These are phyloP conservation scores for Ceratothoa steindachneri DNA, from an alignment of 2,888 invertebrate genomes.

Conservation along the genomic window DNA sequence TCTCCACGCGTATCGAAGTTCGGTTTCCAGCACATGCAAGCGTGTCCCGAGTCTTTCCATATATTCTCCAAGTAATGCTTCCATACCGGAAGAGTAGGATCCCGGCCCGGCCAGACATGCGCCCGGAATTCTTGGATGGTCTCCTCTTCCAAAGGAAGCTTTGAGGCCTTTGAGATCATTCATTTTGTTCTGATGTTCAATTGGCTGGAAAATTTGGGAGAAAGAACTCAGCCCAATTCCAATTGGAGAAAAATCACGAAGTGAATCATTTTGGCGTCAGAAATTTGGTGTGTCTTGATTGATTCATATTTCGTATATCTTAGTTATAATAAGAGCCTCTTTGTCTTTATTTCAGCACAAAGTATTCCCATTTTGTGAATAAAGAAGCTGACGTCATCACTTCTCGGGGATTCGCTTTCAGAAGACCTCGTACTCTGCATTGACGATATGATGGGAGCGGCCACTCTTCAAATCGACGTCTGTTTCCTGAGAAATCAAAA, in stretches of 20 bases:
- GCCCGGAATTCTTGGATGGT: constrained; percentile 18
- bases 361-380: too few species aligned
- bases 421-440: too few species aligned
- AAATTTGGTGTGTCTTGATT: too few species aligned
- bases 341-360: too few species aligned
- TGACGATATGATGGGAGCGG: not conserved
- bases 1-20: constrained; percentile 87
- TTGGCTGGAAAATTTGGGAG: constrained; percentile 15
- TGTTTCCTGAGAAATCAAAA: not conserved
- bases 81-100: constrained; percentile 49
- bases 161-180: constrained; percentile 40
- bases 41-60: constrained; percentile 85
- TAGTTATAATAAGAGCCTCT: too few species aligned
- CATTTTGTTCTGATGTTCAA: constrained; percentile 15
- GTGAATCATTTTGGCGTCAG: not conserved
- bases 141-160: constrained; percentile 35
- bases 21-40: constrained; percentile 80
- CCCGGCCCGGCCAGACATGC: constrained; percentile 25
- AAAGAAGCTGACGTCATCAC: too few species aligned
- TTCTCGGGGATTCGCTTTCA: too few species aligned
- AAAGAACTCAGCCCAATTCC: constrained; percentile 33
- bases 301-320: too few species aligned
- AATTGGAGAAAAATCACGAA: constrained; percentile 18
- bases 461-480: not conserved
- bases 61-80: constrained; percentile 73